Percentiles rank a stretch among this genome's conserved stretches.
Evolutionary conservation across 2,113 vertebrate genomes (phyloP).

Genomic region (Xiphorhynchus elegans): DNA sequence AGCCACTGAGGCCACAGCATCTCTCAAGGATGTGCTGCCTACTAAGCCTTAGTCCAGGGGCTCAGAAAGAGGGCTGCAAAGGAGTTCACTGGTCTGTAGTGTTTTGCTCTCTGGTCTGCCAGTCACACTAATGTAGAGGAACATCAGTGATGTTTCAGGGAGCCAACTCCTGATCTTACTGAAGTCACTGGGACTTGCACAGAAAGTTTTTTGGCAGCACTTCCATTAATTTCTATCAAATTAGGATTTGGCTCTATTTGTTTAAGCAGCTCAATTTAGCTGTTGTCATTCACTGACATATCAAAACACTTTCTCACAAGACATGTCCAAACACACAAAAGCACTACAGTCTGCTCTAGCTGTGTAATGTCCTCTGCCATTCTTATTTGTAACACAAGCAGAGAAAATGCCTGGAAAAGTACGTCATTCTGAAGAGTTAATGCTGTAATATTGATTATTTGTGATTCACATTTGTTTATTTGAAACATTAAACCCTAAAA

Average conservation of each 20-base stretch:
- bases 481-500: neutral
- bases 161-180: neutral
- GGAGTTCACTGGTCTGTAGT: neutral
- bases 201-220: neutral
- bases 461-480: neutral
- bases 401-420: neutral
- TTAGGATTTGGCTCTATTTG: neutral
- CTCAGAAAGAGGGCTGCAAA: neutral
- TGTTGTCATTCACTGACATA: neutral
- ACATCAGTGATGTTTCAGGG: neutral
- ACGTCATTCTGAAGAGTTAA: neutral
- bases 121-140: neutral
- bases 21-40: fast-evolving
- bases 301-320: neutral
- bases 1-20: neutral
- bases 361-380: neutral
- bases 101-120: neutral
- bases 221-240: neutral
- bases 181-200: neutral
- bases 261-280: neutral
- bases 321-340: neutral
- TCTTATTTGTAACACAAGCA: neutral
- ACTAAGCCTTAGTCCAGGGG: neutral
- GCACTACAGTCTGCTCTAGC: neutral
- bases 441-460: neutral